Percentiles rank a stretch among this genome's conserved stretches.
Evolutionary conservation across 1,140 invertebrate genomes (phyloP).

Genomic region (Papilio aristodemus): DNA sequence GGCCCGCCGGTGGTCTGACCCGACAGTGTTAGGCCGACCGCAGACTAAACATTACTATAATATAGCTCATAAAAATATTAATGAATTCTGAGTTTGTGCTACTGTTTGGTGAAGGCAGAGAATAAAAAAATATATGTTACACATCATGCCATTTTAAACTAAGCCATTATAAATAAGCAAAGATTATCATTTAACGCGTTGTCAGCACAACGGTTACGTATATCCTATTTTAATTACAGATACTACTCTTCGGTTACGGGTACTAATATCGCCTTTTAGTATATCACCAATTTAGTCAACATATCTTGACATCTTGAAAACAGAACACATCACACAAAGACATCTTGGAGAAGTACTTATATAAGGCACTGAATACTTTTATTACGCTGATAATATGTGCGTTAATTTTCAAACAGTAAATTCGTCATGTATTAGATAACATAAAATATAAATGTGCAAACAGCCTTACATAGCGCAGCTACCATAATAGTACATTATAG

Average conservation of each 20-base stretch:
- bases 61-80: not conserved
- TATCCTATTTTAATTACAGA: too few species aligned
- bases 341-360: too few species aligned
- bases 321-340: too few species aligned
- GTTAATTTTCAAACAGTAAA: not conserved
- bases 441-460: not conserved
- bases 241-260: too few species aligned
- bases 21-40: conserved; percentile 2
- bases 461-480: not conserved
- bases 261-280: too few species aligned
- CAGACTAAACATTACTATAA: conserved; percentile 17
- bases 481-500: conserved; percentile 1
- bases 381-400: too few species aligned
- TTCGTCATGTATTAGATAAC: not conserved
- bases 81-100: not conserved
- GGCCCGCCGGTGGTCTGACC: conserved; percentile 25
- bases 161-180: too few species aligned
- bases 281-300: too few species aligned
- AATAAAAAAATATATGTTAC: not conserved
- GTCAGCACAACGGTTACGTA: not conserved
- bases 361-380: too few species aligned
- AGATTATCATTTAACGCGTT: not conserved
- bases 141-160: not conserved
- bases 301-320: too few species aligned
- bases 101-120: not conserved